Evolutionary conservation across 2,797 vertebrate genomes (phyloP), one percentile per base, ranked within the genome.

Genomic region (Epinephelus malabaricus): DNA sequence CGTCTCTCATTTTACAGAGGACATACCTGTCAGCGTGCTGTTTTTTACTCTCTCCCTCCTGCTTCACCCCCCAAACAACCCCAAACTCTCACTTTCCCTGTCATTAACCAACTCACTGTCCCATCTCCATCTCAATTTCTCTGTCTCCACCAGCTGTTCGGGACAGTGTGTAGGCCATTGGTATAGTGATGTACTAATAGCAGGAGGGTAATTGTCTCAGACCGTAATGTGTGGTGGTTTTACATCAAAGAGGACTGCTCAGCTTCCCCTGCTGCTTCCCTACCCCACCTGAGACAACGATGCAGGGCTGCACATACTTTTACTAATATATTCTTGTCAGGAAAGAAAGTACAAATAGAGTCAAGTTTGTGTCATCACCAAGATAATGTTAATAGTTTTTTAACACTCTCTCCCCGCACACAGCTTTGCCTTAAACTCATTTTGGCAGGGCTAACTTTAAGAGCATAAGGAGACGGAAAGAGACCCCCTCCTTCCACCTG

Each of bases 401-500:
- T 73, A 54, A 78, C 56, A 47, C 46, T 4, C 19, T 5, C 17
- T 6, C 12, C 25, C 27, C 54, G 2, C 21, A 54, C 68, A 65
- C 47, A 74, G 54, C 56, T 55, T 60, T 49, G 25, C 65, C 13
- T 73, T 76, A 69, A 81, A 74, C 73, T 82, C 46, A 70, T 85
- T 87, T 89, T 92, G 88, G 90, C 88, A 88, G 72, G 43, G 73
- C 78, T 56, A 89, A 93, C 93, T 95, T 95, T 88, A 93, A 85
- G 90, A 85, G 66, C 79, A 88, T 95, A 85, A 88, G 90, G 84
- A 86, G 78, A 77, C 73, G 56, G 9, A 75, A 75, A 83, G 73
- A 77, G 58, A 81, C 89, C 86, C 89, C 91, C 89, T 93, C 92
- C 94, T 92, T 91, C 89, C 90, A 94, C 93, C 92, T 95, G 93